Evolutionary conservation across 2,113 vertebrate species (phyloP).

Genomic region (Noctilio leporinus): DNA sequence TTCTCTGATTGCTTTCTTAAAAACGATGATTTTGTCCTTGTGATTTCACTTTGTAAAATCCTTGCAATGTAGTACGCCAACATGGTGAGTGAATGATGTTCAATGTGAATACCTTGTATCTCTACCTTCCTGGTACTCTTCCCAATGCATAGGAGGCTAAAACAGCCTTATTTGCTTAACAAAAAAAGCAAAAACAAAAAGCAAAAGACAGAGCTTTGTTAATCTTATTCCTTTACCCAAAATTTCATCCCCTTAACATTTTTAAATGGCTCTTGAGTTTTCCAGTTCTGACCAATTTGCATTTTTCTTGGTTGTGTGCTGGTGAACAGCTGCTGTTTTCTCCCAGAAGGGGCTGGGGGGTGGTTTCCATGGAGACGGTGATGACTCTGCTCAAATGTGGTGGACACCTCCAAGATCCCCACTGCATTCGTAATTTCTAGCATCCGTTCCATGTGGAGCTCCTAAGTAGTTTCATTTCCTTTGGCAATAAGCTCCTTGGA

Average conservation of each 20-base stretch:
- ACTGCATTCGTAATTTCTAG: constrained; percentile 53
- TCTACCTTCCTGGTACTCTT: background rate
- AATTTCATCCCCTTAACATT: constrained; percentile 39
- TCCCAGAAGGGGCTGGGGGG: constrained; percentile 22
- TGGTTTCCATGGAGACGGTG: constrained; percentile 65
- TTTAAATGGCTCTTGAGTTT: constrained; percentile 46
- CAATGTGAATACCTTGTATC: background rate
- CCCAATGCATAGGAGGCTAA: background rate
- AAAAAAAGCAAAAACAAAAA: background rate
- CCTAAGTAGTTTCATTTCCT: constrained; percentile 30
- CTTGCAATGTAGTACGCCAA: background rate
- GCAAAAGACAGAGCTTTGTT: background rate
- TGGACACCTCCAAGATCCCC: constrained; percentile 54
- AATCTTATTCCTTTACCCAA: constrained; percentile 40
- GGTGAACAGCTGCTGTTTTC: constrained; percentile 62
- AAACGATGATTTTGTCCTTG: background rate
- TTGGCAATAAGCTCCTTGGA: constrained; percentile 6
- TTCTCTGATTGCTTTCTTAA: background rate
- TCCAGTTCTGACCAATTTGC: constrained; percentile 39
- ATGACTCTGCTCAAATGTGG: constrained; percentile 60
- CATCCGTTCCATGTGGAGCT: background rate
- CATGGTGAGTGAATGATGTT: background rate
- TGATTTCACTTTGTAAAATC: background rate
- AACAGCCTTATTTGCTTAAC: background rate
- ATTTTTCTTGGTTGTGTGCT: constrained; percentile 61